Evolutionary conservation across 2,797 vertebrate species (phyloP).

Genomic region (Hoplostethus mediterraneus): DNA sequence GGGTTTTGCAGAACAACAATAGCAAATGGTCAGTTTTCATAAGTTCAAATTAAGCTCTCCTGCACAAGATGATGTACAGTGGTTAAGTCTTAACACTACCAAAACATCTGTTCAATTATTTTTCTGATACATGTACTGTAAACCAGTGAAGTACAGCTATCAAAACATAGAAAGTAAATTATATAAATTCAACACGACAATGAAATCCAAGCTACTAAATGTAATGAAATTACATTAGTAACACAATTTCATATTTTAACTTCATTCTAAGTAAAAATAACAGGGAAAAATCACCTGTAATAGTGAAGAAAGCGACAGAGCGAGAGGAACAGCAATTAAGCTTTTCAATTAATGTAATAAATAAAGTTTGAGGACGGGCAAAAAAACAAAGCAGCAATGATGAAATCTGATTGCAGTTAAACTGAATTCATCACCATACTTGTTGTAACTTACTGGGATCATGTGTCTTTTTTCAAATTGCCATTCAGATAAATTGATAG

Average conservation of each 20-base stretch:
- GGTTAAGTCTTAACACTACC: not conserved
- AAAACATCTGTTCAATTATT: too few relatives aligned
- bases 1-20: constrained; percentile 12
- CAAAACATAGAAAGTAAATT: too few relatives aligned
- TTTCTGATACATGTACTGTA: too few relatives aligned
- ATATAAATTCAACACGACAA: too few relatives aligned
- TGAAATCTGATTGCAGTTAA: too few relatives aligned
- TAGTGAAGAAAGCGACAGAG: not conserved
- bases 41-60: not conserved
- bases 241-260: too few relatives aligned
- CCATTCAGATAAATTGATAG: not conserved
- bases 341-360: not conserved
- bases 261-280: not conserved
- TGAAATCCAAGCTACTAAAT: too few relatives aligned
- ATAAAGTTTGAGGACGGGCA: not conserved
- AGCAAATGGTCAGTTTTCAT: not conserved
- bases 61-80: not conserved
- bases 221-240: too few relatives aligned
- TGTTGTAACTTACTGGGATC: too few relatives aligned
- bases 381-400: not conserved
- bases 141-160: too few relatives aligned
- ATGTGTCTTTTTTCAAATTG: too few relatives aligned
- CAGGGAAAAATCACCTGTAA: not conserved
- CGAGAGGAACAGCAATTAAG: not conserved
- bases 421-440: too few relatives aligned